Evolutionary conservation across 2,888 invertebrate genomes (phyloP).

Genomic region (Chironomus riparius): DNA sequence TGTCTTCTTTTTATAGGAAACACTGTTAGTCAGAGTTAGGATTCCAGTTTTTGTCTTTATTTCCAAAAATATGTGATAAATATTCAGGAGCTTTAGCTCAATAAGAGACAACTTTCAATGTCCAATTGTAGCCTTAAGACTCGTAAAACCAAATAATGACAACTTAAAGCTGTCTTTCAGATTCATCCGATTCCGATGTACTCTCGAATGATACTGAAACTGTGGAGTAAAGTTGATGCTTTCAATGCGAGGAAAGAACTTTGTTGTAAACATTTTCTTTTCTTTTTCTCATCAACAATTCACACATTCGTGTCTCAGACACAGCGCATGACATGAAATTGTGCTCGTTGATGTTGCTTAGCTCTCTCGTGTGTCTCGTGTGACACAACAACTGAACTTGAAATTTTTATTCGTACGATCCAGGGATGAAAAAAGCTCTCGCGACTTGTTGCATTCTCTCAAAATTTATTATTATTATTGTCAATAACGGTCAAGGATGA

Average conservation of each 20-base stretch:
- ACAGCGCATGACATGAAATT: constrained; percentile 12
- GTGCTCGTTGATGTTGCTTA: neutral
- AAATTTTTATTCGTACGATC: neutral
- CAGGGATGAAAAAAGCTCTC: neutral
- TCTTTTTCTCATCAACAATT: neutral
- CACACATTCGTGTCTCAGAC: neutral
- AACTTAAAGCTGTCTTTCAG: neutral
- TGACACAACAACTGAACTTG: neutral
- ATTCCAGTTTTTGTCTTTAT: too few species aligned
- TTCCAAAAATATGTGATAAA: too few species aligned
- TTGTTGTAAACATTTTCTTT: neutral
- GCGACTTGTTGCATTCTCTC: too few species aligned
- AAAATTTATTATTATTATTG: too few species aligned
- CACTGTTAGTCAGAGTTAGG: too few species aligned
- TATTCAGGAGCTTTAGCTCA: too few species aligned
- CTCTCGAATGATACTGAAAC: constrained; percentile 18
- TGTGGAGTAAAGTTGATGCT: neutral
- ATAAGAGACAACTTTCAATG: too few species aligned
- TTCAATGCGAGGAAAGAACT: neutral
- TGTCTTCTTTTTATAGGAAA: too few species aligned
- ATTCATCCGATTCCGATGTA: neutral
- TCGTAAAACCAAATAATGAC: too few species aligned
- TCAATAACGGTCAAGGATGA: too few species aligned
- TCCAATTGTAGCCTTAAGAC: too few species aligned
- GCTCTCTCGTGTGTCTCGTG: neutral